phyloP scores from a whole-genome alignment of 1,140 invertebrate species.

The Drosophila sechellia region DNA sequence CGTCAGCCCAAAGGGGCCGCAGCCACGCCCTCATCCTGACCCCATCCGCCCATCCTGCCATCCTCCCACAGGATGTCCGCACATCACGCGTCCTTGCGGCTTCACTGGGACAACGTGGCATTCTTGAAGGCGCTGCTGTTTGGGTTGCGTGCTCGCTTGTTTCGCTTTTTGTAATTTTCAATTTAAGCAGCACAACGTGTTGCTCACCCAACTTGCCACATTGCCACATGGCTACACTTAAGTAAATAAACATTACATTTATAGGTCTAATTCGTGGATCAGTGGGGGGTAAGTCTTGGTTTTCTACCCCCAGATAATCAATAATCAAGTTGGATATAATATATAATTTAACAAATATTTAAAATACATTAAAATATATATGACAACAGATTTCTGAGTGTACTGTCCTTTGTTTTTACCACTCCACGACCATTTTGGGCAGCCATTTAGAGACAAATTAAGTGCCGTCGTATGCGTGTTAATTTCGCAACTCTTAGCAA shows the following conservation, averaged over 20 bases:
- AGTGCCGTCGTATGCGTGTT: constrained; percentile 76
- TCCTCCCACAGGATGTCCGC: constrained; percentile 22
- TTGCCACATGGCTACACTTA: constrained; percentile 7
- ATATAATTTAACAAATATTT: neutral
- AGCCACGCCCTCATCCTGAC: constrained; percentile 30
- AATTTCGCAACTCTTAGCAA: constrained; percentile 64
- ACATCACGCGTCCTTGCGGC: constrained; percentile 65
- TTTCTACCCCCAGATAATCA: no score
- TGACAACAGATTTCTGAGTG: neutral
- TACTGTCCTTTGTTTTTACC: neutral
- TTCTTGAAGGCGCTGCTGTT: constrained; percentile 36
- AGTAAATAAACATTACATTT: neutral
- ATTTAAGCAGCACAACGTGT: constrained; percentile 78
- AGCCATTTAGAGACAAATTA: constrained; percentile 79
- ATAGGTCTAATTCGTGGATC: neutral
- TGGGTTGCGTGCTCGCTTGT: constrained; percentile 39
- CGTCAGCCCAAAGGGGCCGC: constrained; percentile 36
- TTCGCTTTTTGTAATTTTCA: constrained; percentile 77
- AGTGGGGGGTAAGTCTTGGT: no score
- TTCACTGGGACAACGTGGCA: constrained; percentile 54
- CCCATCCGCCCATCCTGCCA: constrained; percentile 3
- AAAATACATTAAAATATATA: neutral
- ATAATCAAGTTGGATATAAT: neutral
- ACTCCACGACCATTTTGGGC: neutral
- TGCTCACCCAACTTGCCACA: constrained; percentile 55